phyloP scores from a whole-genome alignment of 2,888 invertebrate species.

The Melanostoma mellinum region DNA sequence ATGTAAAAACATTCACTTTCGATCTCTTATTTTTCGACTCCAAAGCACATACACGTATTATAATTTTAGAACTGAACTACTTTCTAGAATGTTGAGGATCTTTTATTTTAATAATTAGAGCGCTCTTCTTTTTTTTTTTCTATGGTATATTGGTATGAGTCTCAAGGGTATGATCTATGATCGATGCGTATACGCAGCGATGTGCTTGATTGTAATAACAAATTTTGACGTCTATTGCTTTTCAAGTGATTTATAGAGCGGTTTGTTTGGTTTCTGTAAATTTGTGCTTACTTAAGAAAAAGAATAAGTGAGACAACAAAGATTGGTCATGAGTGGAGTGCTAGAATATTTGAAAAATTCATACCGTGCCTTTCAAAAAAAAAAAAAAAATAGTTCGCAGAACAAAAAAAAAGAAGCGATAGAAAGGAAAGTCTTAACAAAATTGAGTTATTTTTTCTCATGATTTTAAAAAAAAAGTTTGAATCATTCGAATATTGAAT shows the following conservation, averaged over 20 bases:
- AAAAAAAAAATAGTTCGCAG: no score
- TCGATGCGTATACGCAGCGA: background rate
- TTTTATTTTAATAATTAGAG: slow-evolving; percentile 31
- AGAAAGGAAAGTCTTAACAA: no score
- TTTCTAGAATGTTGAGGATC: slow-evolving; percentile 26
- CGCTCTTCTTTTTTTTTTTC: slow-evolving; percentile 7
- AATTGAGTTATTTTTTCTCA: no score
- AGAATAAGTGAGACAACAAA: no score
- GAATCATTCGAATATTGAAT: no score
- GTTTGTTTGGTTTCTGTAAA: background rate
- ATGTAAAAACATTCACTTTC: background rate
- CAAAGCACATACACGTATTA: slow-evolving; percentile 1
- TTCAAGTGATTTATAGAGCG: slow-evolving; percentile 43
- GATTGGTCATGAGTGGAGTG: no score
- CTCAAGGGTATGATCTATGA: slow-evolving; percentile 19
- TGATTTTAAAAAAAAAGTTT: no score
- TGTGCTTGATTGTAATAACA: slow-evolving; percentile 22
- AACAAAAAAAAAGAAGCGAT: no score
- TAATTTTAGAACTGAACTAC: slow-evolving; percentile 50
- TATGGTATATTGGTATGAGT: slow-evolving; percentile 3
- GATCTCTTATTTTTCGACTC: background rate
- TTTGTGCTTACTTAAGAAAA: no score
- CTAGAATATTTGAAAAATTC: no score
- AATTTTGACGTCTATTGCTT: slow-evolving; percentile 39
- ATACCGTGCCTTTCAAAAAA: no score